Base-by-base conservation (phyloP, 2,888 invertebrate genomes). In the Pristionchus mayeri region DNA sequence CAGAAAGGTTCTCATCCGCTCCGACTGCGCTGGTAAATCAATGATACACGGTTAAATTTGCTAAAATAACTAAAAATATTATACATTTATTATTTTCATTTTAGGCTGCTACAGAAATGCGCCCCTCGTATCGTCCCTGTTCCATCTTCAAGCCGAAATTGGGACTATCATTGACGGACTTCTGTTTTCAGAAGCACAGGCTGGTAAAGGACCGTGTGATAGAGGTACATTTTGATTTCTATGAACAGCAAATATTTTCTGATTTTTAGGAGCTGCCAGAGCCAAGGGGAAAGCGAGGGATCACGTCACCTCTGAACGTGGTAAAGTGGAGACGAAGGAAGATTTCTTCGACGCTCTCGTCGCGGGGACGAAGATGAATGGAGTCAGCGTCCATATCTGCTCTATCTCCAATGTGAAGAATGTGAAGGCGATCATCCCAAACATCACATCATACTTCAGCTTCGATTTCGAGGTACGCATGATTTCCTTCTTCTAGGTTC, bases 381-480 rank as follows among this genome's bases (percentile, higher is more conserved):
- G 30, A 16, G 48, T 48, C 18, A 76, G 76, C 11, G 30, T 76
- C 30, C 50, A 48, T 50, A 48, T 1, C n/a, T 76, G 76, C 30
- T 18, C 48, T 0, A 48, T 76, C 6, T 48, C 48, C 27, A 30
- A 76, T 4, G 21, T 6, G 24, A 50, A 48, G 30, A 11, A 76
- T 11, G 48, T 3, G 0, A 16, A 24, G n/a, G 16, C 50, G 6
- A 76, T 27, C 4, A 76, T 76, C 18, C 7, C 13, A 3, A 27
- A 76, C 30, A 76, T 76, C 6, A 50, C 76, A 16, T 27, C 48
- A 0, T 76, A 50, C n/a, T 18, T 27, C 11, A 50, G 50, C 18
- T 76, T 76, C 76, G 24, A 24, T 18, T 76, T 50, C 7, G 50
- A 76, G 48, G 76, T 76, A 21, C n/a, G n/a, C n/a, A n/a, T n/a